Evolutionary conservation across 2,888 invertebrate genomes (phyloP), one percentile per base, ranked within the genome.

Genomic region (Hanleya hanleyi): DNA sequence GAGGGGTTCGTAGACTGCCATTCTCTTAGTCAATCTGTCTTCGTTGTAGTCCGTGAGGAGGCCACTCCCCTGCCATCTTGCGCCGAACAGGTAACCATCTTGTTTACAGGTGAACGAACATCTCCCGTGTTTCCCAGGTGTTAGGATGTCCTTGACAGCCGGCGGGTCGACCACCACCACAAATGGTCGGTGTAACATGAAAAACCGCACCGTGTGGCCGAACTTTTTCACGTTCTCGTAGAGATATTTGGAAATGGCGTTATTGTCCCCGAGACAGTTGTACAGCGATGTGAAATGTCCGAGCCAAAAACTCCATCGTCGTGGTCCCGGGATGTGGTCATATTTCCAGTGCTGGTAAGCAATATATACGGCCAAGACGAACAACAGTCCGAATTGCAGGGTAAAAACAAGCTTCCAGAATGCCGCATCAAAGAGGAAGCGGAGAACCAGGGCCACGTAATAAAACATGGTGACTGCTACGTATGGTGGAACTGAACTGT

Each of bases 171-270:
- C 57, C 4, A 22, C 32, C 57, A 57, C 57, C 1, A 57, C 57
- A 29, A 57, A 57, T 57, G 57, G 57, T 22, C 57, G 29, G 29
- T 57, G 57, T 22, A 57, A 57, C 57, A 57, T 57, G 9, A 57
- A 57, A 15, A 57, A 57, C 12, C 57, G 57, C 29, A 57, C 15
- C 12, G 57, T 57, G 57, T 57, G 32, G 22, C 57, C 57, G 57
- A 57, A 57, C 26, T 57, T 57, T 32, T 26, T 57, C 12, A 57
- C 32, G 57, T 57, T 57, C 9, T 57, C 57, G 4, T 57, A 26
- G 4, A 57, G 57, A 26, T 57, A 57, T 57, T 57, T 57, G 57
- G 57, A 57, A 12, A 57, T 32, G 57, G 29, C 57, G 32, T 57
- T 57, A 32, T 57, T 57, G 22, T 57, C 57, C 29, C 29, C 57